These are phyloP conservation scores for Ormyrus pomaceus DNA, from an alignment of 2,888 invertebrate species.

Conservation along the genomic window DNA sequence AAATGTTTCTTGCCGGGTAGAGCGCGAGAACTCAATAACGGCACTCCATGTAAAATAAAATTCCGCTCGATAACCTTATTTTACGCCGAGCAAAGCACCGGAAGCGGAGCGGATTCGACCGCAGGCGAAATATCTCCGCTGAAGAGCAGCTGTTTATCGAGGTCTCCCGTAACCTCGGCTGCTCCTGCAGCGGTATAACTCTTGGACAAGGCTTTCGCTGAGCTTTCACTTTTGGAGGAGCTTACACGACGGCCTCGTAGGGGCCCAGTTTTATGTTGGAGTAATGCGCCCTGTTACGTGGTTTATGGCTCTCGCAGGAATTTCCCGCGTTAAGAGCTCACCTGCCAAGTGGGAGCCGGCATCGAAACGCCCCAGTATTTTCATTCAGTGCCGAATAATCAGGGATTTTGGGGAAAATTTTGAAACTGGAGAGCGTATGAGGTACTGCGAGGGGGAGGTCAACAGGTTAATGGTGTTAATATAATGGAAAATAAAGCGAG, in stretches of 20 bases:
- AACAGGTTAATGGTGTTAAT: too few relatives aligned
- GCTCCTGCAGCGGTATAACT: slow-evolving; percentile 12
- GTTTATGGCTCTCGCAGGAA: slow-evolving; percentile 60
- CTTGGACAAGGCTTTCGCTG: slow-evolving; percentile 59
- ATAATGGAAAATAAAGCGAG: too few relatives aligned
- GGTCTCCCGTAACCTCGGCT: slow-evolving; percentile 2
- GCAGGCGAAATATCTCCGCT: slow-evolving; percentile 7
- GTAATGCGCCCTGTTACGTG: slow-evolving; percentile 57
- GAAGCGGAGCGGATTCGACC: slow-evolving; percentile 5
- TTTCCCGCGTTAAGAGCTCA: slow-evolving; percentile 41
- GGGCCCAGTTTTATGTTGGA: slow-evolving; percentile 24
- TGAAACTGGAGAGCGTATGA: too few relatives aligned
- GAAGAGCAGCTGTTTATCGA: slow-evolving; percentile 42
- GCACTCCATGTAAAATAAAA: slow-evolving; percentile 25
- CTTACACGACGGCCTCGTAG: slow-evolving; percentile 28
- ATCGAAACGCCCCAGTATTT: slow-evolving; percentile 8
- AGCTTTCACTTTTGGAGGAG: slow-evolving; percentile 63
- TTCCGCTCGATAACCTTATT: slow-evolving; percentile 9
- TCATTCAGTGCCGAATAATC: slow-evolving; percentile 18
- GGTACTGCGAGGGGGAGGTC: too few relatives aligned
- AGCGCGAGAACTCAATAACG: background rate
- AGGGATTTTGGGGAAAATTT: too few relatives aligned
- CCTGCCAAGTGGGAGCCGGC: background rate
- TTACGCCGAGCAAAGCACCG: slow-evolving; percentile 5
- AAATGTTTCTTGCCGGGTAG: too few relatives aligned